A percentile compares a stretch with the other conserved stretches of the same genome.
These are phyloP conservation scores for Cervus canadensis DNA, from an alignment of 2,113 vertebrate genomes.

Conservation along the genomic window DNA sequence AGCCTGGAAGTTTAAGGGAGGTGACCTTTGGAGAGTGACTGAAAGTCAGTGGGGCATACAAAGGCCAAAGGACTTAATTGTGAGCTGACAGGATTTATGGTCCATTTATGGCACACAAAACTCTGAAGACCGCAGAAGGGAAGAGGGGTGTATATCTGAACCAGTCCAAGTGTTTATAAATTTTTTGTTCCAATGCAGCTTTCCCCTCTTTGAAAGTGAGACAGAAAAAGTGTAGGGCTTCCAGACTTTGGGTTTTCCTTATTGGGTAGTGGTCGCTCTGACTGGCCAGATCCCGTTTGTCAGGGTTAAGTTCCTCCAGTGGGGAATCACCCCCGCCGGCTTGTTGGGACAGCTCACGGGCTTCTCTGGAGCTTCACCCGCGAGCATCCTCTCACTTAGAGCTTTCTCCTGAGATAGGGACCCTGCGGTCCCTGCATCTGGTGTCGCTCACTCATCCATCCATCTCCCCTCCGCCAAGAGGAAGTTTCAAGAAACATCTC, in stretches of 20 bases:
- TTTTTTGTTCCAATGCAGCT: accelerated
- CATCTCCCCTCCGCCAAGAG: not conserved
- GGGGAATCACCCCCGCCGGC: accelerated
- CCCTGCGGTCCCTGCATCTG: not conserved
- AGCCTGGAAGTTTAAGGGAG: not conserved
- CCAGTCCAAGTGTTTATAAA: not conserved
- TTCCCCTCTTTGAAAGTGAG: not conserved
- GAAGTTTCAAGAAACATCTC: not conserved
- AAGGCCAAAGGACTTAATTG: not conserved
- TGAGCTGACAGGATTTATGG: not conserved
- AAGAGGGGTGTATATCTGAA: not conserved
- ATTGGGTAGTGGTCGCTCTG: not conserved
- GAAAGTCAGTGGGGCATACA: not conserved
- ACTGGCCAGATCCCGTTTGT: not conserved
- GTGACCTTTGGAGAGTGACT: not conserved
- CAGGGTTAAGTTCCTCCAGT: not conserved
- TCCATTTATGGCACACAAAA: accelerated
- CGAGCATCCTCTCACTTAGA: not conserved
- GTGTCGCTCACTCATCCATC: not conserved
- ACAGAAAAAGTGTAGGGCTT: not conserved
- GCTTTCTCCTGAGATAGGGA: not conserved
- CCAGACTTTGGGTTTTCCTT: not conserved
- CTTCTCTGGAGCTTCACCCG: not conserved
- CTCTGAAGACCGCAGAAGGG: not conserved
- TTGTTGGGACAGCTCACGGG: accelerated